phyloP scores from a whole-genome alignment of 2,888 invertebrate species.

The Parnassius smintheus region DNA sequence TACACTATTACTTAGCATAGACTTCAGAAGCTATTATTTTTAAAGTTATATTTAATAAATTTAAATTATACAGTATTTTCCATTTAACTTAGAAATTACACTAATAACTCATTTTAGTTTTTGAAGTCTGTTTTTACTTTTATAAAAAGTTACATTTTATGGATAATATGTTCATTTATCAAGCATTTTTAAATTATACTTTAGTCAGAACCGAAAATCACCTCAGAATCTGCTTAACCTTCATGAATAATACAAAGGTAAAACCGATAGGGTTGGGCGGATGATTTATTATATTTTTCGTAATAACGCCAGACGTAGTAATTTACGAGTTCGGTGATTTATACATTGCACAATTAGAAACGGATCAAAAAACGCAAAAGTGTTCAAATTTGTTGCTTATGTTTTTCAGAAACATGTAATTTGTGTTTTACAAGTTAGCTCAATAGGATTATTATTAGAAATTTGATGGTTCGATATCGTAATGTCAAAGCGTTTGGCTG shows the following conservation, averaged over 20 bases:
- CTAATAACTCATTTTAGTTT: too few relatives aligned
- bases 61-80: too few relatives aligned
- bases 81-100: too few relatives aligned
- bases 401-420: neutral
- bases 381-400: neutral
- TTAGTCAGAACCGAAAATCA: constrained; percentile 16
- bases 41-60: too few relatives aligned
- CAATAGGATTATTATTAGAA: neutral
- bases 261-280: constrained; percentile 22
- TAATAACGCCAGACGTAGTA: constrained; percentile 15
- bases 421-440: neutral
- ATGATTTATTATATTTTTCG: constrained; percentile 26
- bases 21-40: too few relatives aligned
- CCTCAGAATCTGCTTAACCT: constrained; percentile 19
- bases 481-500: too few relatives aligned
- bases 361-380: constrained; percentile 2
- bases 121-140: too few relatives aligned
- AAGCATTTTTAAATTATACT: neutral
- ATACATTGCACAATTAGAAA: constrained; percentile 24
- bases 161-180: too few relatives aligned
- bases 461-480: too few relatives aligned
- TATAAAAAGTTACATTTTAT: too few relatives aligned
- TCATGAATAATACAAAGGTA: constrained; percentile 25
- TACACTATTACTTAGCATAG: too few relatives aligned
- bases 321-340: constrained; percentile 26